A percentile compares a stretch with the other conserved stretches of the same genome.
These are phyloP conservation scores for Apistogramma diplotaenia DNA, from an alignment of 2,113 vertebrate species.

Conservation along the genomic window DNA sequence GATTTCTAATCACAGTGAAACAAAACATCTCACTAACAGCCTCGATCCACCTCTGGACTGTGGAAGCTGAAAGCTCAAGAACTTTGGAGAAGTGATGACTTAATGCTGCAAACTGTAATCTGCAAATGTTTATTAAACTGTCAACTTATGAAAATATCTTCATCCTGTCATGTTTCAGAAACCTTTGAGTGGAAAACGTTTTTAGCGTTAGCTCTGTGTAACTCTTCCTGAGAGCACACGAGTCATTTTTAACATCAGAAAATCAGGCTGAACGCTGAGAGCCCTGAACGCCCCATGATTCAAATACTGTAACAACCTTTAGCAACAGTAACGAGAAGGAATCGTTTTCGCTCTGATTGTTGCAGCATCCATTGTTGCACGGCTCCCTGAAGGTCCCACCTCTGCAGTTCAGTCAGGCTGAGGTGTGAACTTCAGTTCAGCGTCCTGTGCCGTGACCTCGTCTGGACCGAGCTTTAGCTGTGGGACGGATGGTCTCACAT, in stretches of 20 bases:
- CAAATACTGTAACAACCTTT: background rate
- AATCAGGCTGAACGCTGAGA: background rate
- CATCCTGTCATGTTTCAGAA: background rate
- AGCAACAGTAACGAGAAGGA: background rate
- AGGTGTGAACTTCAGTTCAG: too few species aligned
- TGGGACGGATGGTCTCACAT: too few species aligned
- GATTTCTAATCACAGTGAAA: conserved; percentile 8
- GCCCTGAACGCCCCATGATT: background rate
- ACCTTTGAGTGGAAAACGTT: background rate
- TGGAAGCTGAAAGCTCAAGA: background rate
- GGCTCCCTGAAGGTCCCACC: background rate
- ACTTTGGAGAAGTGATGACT: background rate
- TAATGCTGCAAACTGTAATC: background rate
- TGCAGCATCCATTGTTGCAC: background rate
- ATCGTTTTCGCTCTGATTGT: background rate
- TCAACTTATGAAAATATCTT: background rate
- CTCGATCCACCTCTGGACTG: background rate
- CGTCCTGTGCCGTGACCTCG: too few species aligned
- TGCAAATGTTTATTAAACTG: background rate
- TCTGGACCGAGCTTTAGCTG: too few species aligned
- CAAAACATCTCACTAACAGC: background rate
- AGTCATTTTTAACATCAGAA: too few species aligned
- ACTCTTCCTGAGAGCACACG: too few species aligned
- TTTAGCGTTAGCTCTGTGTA: too few species aligned
- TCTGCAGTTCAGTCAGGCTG: too few species aligned